Evolutionary conservation across 2,113 vertebrate genomes (phyloP).

Genomic region (Octodon degus): DNA sequence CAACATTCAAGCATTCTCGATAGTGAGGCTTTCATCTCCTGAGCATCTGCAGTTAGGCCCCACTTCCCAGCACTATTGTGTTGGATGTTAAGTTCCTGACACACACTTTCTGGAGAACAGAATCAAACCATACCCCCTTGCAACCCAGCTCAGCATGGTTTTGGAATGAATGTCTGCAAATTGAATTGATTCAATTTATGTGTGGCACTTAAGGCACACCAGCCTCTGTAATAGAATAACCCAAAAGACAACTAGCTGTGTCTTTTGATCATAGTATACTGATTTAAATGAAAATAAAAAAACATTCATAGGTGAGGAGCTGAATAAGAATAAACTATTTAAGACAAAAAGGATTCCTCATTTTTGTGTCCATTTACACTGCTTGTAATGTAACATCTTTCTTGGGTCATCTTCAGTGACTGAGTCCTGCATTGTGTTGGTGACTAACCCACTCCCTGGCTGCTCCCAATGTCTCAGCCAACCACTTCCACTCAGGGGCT

Average conservation of each 20-base stretch:
- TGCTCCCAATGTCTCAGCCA: not conserved
- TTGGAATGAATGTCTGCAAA: not conserved
- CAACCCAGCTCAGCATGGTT: not conserved
- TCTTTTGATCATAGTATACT: not conserved
- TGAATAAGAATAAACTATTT: not conserved
- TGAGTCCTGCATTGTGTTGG: not conserved
- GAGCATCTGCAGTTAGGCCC: not conserved
- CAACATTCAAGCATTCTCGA: not conserved
- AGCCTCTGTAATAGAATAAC: not conserved
- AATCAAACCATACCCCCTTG: not conserved
- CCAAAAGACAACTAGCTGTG: not conserved
- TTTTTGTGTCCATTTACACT: too few species aligned
- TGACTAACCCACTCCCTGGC: not conserved
- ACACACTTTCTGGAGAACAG: not conserved
- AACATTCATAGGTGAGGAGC: not conserved
- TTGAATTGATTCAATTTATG: not conserved
- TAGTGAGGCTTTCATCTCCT: not conserved
- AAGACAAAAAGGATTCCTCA: not conserved
- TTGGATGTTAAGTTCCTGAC: not conserved
- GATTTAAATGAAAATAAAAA: conserved; percentile 1
- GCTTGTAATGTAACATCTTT: not conserved
- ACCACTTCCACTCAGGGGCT: not conserved
- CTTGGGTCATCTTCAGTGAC: not conserved
- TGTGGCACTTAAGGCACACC: not conserved
- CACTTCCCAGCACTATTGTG: not conserved